These are phyloP conservation scores for Oscarella lobularis DNA, from an alignment of 37 sponge, comb jelly and placozoan genomes.

Conservation along the genomic window DNA sequence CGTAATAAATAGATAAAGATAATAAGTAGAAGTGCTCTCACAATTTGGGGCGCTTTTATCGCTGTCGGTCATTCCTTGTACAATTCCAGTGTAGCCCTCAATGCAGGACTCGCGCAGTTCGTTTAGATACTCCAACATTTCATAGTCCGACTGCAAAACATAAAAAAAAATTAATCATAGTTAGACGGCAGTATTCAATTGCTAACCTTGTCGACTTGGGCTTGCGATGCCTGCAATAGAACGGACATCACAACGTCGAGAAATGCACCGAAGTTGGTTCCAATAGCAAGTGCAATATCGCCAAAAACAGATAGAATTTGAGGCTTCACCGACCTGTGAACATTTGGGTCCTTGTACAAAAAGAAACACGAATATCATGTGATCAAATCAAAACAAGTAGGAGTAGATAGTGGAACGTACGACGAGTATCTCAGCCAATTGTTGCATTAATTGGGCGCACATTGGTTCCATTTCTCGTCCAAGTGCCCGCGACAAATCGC, in stretches of 20 bases:
- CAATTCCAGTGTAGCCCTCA: constrained; percentile 95
- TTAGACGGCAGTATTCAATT: not conserved
- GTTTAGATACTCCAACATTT: constrained; percentile 85
- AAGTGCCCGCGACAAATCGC: constrained; percentile 78
- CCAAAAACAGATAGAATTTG: constrained; percentile 83
- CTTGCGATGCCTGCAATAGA: constrained; percentile 64
- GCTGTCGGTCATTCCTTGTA: constrained; percentile 72
- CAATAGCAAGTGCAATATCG: constrained; percentile 88
- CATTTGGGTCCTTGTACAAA: constrained; percentile 30
- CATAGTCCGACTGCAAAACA: constrained; percentile 50
- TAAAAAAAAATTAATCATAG: constrained; percentile 6
- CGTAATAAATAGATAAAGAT: not conserved
- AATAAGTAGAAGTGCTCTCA: not conserved
- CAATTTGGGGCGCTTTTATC: not conserved
- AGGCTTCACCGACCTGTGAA: constrained; percentile 76
- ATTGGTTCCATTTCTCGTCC: too few species aligned
- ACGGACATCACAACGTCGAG: constrained; percentile 52
- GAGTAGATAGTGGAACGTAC: too few species aligned
- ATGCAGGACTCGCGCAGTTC: constrained; percentile 88
- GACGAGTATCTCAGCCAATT: too few species aligned
- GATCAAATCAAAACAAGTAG: too few species aligned
- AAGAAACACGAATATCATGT: not conserved
- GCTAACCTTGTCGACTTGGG: constrained; percentile 35
- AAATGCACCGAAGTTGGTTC: constrained; percentile 51
- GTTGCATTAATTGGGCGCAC: too few species aligned